Conservation (phyloP, 2,113 vertebrate species). For the Crypturellus undulatus region DNA sequence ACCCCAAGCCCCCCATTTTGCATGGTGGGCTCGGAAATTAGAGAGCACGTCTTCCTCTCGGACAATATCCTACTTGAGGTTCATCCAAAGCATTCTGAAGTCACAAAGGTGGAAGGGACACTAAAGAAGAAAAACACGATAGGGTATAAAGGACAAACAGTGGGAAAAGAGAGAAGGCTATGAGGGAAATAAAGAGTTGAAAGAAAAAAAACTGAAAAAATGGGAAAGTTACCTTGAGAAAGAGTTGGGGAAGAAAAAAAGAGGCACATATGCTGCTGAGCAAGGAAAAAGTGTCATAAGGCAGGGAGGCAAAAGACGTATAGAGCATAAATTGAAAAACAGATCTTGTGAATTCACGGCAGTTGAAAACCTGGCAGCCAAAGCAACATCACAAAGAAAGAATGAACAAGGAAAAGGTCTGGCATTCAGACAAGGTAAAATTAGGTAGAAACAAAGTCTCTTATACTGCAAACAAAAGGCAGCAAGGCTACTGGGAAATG, state of each 20-base stretch:
- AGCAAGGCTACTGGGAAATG: neutral
- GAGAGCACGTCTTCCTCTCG: neutral
- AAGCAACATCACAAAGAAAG: neutral
- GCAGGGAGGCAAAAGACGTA: neutral
- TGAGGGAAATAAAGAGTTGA: rapidly evolving
- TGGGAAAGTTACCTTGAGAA: neutral
- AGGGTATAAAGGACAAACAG: neutral
- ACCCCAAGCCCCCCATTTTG: neutral
- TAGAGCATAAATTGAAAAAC: rapidly evolving
- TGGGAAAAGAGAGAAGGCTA: neutral
- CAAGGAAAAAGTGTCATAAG: neutral
- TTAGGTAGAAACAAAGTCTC: neutral
- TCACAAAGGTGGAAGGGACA: neutral
- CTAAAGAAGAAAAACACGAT: rapidly evolving
- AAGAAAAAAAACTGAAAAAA: neutral
- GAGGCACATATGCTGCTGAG: neutral
- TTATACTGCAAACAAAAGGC: neutral
- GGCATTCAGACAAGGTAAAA: neutral
- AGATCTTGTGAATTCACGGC: neutral
- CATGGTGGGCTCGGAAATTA: neutral
- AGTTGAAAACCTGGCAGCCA: neutral
- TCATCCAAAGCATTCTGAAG: neutral
- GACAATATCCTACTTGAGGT: neutral
- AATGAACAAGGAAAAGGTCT: neutral
- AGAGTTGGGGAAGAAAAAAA: neutral